Evolutionary conservation across 2,113 vertebrate genomes (phyloP).

Genomic region (Gnathonemus echidnorhynchus): DNA sequence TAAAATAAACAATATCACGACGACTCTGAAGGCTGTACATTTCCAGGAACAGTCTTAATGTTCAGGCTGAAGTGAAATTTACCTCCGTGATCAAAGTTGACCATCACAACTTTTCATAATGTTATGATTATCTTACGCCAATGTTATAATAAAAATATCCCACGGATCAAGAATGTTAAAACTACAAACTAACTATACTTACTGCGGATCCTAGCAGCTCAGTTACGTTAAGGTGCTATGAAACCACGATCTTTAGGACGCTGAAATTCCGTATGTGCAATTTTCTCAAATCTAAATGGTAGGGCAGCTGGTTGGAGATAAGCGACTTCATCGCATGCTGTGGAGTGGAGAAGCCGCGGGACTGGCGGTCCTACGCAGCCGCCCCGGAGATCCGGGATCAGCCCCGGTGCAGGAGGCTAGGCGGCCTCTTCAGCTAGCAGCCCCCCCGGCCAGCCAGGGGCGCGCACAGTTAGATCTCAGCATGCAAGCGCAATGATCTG

Average conservation of each 20-base stretch:
- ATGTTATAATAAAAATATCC: neutral
- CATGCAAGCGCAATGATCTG: constrained; percentile 42
- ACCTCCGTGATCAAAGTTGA: neutral
- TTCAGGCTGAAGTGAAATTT: neutral
- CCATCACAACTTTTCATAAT: neutral
- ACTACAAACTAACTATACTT: neutral
- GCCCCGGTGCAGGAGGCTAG: constrained; percentile 31
- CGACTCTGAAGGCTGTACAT: neutral
- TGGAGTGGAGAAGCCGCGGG: constrained; percentile 29
- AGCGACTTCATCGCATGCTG: constrained; percentile 14
- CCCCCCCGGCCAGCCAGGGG: constrained; percentile 27
- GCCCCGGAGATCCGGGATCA: constrained; percentile 1
- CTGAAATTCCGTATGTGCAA: neutral
- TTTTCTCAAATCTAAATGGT: neutral
- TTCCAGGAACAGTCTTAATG: neutral
- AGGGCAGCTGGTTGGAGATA: neutral
- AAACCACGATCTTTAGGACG: neutral
- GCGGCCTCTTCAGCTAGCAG: constrained; percentile 23
- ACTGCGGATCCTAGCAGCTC: neutral
- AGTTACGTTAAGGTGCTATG: neutral
- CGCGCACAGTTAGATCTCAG: constrained; percentile 38
- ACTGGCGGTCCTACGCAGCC: neutral
- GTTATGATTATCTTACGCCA: neutral
- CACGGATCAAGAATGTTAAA: neutral
- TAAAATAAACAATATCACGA: neutral